Base-by-base conservation (phyloP, 2,113 vertebrate species). In the Loxodonta africana region DNA sequence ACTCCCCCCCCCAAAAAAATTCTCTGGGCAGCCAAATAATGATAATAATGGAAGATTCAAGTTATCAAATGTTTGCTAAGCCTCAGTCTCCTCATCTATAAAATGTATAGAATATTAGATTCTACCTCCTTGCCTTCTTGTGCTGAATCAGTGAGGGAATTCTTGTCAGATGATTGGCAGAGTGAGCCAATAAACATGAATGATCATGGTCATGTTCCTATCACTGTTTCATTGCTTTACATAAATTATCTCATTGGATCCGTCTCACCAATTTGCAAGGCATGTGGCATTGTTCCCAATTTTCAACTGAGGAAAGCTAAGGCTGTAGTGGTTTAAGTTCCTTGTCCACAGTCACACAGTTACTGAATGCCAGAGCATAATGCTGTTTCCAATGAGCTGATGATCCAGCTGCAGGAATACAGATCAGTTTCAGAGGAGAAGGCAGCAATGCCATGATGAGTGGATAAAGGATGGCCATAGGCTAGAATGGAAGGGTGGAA, bases 301-400 rank as follows among this genome's bases (percentile, higher is more conserved):
- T 94, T 92, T 90, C 63, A 94, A 28, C 28, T 84, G 60, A 83
- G 33, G 44, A 90, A 96, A 92, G 67, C 82, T 46, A 26, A 95
- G 73, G 6, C n/a, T 73, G n/a, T 26, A 88, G 20, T n/a, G 53
- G 30, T 94, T 83, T 69, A 91, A 62, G 41, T 84, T 4, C 37
- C 69, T 97, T 95, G 25, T 33, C 83, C 85, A 87, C 88, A 37
- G 69, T 87, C 84, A 65, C 37, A 91, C 30, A 89, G 23, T 74
- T 82, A 63, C 30, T 71, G 20, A 77, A 69, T 65, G 44, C 12
- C 53, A 87, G 69, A 80, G 2, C 81, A 44, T 62, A 60, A 25
- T 82, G 88, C 73, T 33, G 26, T 94, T 92, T 83, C 51, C 71
- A 84, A 60, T 37, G 15, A 88, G 53, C 5, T 65, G 28, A 30